Base-by-base conservation (phyloP, 2,797 vertebrate species). In the Loris lydekkerianus region DNA sequence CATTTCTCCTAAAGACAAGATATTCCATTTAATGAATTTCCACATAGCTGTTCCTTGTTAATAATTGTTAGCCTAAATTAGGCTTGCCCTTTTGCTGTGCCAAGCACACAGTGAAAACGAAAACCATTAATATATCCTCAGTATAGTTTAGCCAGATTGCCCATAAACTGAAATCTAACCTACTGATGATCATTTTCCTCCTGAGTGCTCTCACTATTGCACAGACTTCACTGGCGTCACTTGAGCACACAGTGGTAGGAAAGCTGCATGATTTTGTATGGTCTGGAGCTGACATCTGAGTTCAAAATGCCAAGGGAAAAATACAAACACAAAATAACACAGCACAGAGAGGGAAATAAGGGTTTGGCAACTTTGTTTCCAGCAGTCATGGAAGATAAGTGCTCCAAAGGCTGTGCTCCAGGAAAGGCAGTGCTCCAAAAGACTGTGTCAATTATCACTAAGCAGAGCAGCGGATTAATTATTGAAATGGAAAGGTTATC, bases 321-420 rank as follows among this genome's bases (percentile, higher is more conserved):
- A 78, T 37, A 82, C 90, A 91, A 67, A 65, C 31, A 96, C 53
- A 76, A 77, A 92, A 90, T 86, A 90, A 76, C 73, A 69, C 21
- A 77, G 84, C 18, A 77, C 40, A 53, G 78, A 89, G 34, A 77
- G 49, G 82, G 89, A 85, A 84, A 75, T 86, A 91, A 80, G 70
- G 40, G 53, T 60, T 94, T 95, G 92, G 86, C 76, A 65, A 53
- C 72, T 89, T 89, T 60, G 70, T 90, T 91, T 96, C 80, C 86
- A 85, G 53, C 95, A 96, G 91, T 89, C 95, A 53, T 53, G 4
- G 49, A 53, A 53, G 18, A 67, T 67, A 20, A 2, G 34, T 34
- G 34, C 34, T 34, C 34, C 34, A 34, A 34, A 34, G 34, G 34
- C 34, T 34, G 34, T 34, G 34, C 34, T 34, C 34, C 18, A 31